phyloP scores from a whole-genome alignment of 2,888 invertebrate genomes.

The Andrena bucephala region DNA sequence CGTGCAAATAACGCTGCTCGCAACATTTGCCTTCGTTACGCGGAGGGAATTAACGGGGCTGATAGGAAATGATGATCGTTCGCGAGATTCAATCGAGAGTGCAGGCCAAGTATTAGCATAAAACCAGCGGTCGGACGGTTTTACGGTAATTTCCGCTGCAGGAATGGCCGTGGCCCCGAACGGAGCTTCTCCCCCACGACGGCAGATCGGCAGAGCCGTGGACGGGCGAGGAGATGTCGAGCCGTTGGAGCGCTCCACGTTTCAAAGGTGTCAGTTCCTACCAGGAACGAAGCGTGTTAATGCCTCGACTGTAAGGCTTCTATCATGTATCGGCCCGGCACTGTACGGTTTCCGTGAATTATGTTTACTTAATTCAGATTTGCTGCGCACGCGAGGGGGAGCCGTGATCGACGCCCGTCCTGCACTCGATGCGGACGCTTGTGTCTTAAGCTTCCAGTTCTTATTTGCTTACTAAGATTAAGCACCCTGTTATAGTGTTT shows the following conservation, averaged over 20 bases:
- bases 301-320: conserved; percentile 74
- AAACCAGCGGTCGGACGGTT: neutral
- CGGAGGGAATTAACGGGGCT: conserved; percentile 39
- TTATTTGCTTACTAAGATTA: too few species aligned
- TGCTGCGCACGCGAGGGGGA: conserved; percentile 48
- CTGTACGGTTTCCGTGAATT: conserved; percentile 80
- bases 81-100: conserved; percentile 38
- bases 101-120: conserved; percentile 20
- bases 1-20: conserved; percentile 49
- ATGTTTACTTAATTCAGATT: conserved; percentile 77
- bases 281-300: conserved; percentile 66
- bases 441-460: conserved; percentile 7
- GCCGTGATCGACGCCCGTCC: conserved; percentile 1
- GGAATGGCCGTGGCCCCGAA: neutral
- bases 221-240: neutral
- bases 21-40: conserved; percentile 53
- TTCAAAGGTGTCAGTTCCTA: conserved; percentile 53
- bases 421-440: conserved; percentile 4
- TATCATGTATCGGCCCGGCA: conserved; percentile 76
- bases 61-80: conserved; percentile 41
- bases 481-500: too few species aligned
- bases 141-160: conserved; percentile 8
- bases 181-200: neutral
- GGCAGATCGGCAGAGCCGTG: neutral
- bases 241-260: conserved; percentile 2